Evolutionary conservation across 1,140 invertebrate species (phyloP), one percentile per base, ranked within the genome.

Genomic region (Aphelenchoides avenae): DNA sequence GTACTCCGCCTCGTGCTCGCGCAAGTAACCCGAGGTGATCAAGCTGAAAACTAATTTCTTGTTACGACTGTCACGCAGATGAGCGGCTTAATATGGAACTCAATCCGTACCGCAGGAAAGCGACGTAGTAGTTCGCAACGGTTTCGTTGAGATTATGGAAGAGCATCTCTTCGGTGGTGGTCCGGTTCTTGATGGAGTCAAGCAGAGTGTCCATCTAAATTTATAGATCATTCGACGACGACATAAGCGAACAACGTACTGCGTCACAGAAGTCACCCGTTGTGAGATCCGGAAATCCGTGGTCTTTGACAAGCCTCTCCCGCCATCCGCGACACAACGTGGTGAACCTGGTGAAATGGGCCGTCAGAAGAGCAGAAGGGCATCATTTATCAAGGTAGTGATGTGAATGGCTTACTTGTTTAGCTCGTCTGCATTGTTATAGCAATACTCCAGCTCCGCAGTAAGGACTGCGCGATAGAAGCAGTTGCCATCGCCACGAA

Each of bases 271-370:
- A 70, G 27, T 70, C 67, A 5, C 50, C 67, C 41, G 67, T 70
- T n/a, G 67, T 70, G 1, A 70, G 36, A 24, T 72, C 67, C 27
- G 67, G 69, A 53, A 71, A 71, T 15, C 66, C 69, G 22, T 68
- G 31, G 6, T 49, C 42, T n/a, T n/a, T n/a, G 9, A 61, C 5
- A 6, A 70, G 40, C 9, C 48, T 37, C 20, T 29, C 18, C 5
- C 60, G 37, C 67, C 69, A 70, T 4, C 37, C 56, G 66, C 63
- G 70, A 51, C 52, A 36, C 3, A 54, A 7, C 6, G 31, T 36
- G 6, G 26, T 55, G 30, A 68, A 52, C 26, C 66, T 68, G 18
- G 36, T 66, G 34, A 40, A 15, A 9, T 11, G 3, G 49, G 22
- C 40, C 2, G 18, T 22, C 3, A 48, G 3, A 3, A 4, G 15